These are phyloP conservation scores for Peromyscus leucopus DNA, from an alignment of 2,113 vertebrate genomes.

Conservation along the genomic window DNA sequence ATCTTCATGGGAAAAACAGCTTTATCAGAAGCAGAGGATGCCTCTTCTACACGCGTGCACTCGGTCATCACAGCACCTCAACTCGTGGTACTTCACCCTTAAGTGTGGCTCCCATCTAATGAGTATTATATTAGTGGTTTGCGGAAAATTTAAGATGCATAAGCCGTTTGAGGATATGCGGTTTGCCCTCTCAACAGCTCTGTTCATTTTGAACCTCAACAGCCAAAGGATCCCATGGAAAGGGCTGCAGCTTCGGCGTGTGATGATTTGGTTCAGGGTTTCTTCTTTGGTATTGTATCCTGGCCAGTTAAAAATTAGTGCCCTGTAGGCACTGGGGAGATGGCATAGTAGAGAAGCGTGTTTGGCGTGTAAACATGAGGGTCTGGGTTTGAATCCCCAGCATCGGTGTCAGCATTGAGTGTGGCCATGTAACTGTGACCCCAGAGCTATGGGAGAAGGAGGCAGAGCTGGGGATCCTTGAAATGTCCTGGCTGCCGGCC, in stretches of 20 bases:
- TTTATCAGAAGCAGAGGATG: not conserved
- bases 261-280: not conserved
- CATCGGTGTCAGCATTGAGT: not conserved
- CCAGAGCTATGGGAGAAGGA: not conserved
- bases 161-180: not conserved
- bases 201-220: not conserved
- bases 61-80: not conserved
- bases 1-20: not conserved
- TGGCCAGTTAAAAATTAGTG: not conserved
- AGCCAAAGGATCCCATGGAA: not conserved
- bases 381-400: not conserved
- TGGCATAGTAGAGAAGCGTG: not conserved
- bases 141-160: not conserved
- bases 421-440: not conserved
- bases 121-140: not conserved
- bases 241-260: not conserved
- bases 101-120: not conserved
- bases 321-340: not conserved
- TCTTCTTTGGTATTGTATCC: not conserved
- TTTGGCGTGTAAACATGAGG: too few species aligned
- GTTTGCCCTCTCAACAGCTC: not conserved
- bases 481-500: not conserved
- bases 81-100: not conserved
- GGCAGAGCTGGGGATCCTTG: not conserved
- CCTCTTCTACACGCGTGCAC: not conserved